Percentiles rank a stretch among this genome's conserved stretches.
Evolutionary conservation across 2,113 vertebrate species (phyloP).

Genomic region (Phrynocephalus versicolor): DNA sequence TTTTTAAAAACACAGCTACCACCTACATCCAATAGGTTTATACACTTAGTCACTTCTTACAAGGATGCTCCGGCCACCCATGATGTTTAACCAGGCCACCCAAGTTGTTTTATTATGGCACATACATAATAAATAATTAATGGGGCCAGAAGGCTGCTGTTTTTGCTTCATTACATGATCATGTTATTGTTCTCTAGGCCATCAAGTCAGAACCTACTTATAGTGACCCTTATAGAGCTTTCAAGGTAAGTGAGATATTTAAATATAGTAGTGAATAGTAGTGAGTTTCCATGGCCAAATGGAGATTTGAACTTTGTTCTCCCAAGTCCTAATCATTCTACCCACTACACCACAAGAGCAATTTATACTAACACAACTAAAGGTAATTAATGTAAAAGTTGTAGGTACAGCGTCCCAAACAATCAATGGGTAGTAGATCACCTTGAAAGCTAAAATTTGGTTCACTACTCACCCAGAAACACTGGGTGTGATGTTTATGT

Average conservation of each 20-base stretch:
- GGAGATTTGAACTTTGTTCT: no score
- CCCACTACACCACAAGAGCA: neutral
- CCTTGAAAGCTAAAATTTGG: neutral
- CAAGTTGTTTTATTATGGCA: neutral
- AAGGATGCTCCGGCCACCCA: neutral
- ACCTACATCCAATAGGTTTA: neutral
- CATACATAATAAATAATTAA: neutral
- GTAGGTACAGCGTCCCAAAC: neutral
- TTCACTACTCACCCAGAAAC: neutral
- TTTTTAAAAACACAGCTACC: neutral
- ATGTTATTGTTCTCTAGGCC: no score
- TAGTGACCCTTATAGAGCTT: no score
- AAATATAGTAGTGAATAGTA: no score
- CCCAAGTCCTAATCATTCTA: no score
- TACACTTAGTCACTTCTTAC: neutral
- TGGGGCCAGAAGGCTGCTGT: no score
- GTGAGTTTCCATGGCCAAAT: no score
- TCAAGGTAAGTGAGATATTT: no score
- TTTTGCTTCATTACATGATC: no score
- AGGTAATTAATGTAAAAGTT: neutral
- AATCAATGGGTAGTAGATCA: neutral
- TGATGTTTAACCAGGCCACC: neutral
- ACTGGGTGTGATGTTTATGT: neutral
- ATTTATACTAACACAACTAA: neutral
- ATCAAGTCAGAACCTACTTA: no score